Base-by-base conservation (phyloP, 2,888 invertebrate species). In the Amblyjoppa proteus region DNA sequence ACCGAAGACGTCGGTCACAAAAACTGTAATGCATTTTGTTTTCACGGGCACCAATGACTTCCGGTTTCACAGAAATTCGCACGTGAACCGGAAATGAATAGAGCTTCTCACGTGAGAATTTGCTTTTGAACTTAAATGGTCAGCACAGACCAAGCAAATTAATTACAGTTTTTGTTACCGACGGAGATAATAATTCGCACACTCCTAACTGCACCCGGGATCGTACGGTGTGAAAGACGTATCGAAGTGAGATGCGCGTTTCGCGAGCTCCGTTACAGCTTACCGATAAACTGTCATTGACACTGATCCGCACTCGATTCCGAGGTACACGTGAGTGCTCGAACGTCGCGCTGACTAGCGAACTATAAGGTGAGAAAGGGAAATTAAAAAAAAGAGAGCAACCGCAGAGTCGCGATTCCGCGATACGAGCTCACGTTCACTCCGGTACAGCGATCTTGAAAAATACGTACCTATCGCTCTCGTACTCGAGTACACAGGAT, bases 261-360 rank as follows among this genome's bases (percentile, higher is more conserved):
- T 28, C 38, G 53, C 56, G 16, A 45, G 73, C 66, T 74, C 56
- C 58, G 68, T 3, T 56, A 25, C 56, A 2, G 25, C 25, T 25
- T 56, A 61, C 13, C 66, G 70, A 81, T 78, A 74, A 81, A 77
- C 79, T 87, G 89, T 89, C 90, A 90, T 90, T 90, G 91, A 90
- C 90, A 90, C 88, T 90, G 89, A 89, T 90, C 85, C 83, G 76
- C 76, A 83, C 76, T 83, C 79, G 79, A 86, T 86, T 84, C 34
- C 25, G 58, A 75, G 73, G 13, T 73, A 77, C 73, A 38, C 80
- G 80, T 51, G 71, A 77, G 66, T 76, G 6, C 45, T 45, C 49
- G 53, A 53, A 66, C 49, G 34, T n/a, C 61, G 34, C 61, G 51
- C 38, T 41, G 31, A 82, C 71, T 41, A 7, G 25, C 11, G 31